Evolutionary conservation across 2,888 invertebrate species (phyloP), one percentile per base, ranked within the genome.

Genomic region (Phalangium opilio): DNA sequence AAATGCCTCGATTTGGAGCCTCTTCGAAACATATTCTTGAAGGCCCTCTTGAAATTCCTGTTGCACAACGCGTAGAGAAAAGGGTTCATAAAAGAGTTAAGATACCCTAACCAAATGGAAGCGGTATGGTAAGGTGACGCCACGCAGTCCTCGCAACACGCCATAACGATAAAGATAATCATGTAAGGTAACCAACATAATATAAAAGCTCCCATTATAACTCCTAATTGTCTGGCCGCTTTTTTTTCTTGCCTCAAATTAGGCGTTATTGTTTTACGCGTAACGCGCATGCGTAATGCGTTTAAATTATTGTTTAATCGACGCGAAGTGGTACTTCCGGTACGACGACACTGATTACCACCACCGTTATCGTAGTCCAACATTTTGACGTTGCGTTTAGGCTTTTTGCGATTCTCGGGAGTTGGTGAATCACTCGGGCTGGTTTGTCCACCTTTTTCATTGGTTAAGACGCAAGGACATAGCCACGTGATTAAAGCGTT

Each of bases 161-260:
- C 68, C 52, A 73, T 72, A 17, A 73, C 71, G 44, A 73, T 64
- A 58, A 74, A 75, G 5, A 73, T 62, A 34, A 70, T 67, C 58
- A 75, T 74, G 60, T 75, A 75, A n/a, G 75, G 75, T 20, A 74
- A 63, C 68, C 74, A 75, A 57, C 74, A 75, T 45, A 73, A 59
- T 2, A 74, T 67, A 57, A 75, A 75, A 3, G 72, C 73, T 17
- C 73, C 72, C 60, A 73, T 70, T 45, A 75, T 74, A 12, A 75
- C 73, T 1, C 74, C 74, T 5, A 75, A 63, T 50, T 75, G 75
- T 36, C 72, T 63, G 2, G 73, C 74, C 4, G 74, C 74, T 55
- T 75, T 70, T 45, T 68, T 65, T 49, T 69, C 67, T 40, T 64
- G 57, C 35, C 55, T 42, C 19, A 59, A 53, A 34, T 45, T 46